Conservation (phyloP, 2,113 vertebrate genomes). For the Daubentonia madagascariensis region DNA sequence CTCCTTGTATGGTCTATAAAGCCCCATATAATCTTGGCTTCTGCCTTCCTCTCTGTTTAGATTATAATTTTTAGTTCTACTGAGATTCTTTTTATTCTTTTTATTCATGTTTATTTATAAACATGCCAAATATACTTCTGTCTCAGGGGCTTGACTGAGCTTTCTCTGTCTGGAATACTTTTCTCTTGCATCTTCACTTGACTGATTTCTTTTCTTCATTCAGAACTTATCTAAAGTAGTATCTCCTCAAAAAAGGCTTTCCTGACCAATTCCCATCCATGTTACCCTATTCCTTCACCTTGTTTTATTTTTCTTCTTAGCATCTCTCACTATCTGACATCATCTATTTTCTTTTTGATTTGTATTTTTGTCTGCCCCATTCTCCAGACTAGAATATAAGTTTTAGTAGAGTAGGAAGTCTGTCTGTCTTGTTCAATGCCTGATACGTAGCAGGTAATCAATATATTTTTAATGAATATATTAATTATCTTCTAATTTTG, state of each 20-base stretch:
- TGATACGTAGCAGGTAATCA: neutral
- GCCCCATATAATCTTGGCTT: neutral
- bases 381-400: slow-evolving; percentile 17
- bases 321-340: neutral
- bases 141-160: neutral
- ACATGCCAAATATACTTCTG: neutral
- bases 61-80: neutral
- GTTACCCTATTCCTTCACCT: neutral
- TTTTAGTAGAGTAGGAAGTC: neutral
- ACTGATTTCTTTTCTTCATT: slow-evolving; percentile 5
- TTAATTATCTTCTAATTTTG: neutral
- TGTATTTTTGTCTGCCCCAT: neutral
- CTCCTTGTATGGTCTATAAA: neutral
- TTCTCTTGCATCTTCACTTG: neutral
- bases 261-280: neutral
- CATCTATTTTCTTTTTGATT: neutral
- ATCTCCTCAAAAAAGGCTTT: neutral
- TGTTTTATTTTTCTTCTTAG: neutral
- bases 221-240: neutral
- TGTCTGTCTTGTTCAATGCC: neutral
- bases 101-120: neutral
- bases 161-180: neutral
- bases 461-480: neutral
- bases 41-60: neutral
- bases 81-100: neutral